These are phyloP conservation scores for Boloria selene DNA, from an alignment of 2,888 invertebrate species.

Conservation along the genomic window DNA sequence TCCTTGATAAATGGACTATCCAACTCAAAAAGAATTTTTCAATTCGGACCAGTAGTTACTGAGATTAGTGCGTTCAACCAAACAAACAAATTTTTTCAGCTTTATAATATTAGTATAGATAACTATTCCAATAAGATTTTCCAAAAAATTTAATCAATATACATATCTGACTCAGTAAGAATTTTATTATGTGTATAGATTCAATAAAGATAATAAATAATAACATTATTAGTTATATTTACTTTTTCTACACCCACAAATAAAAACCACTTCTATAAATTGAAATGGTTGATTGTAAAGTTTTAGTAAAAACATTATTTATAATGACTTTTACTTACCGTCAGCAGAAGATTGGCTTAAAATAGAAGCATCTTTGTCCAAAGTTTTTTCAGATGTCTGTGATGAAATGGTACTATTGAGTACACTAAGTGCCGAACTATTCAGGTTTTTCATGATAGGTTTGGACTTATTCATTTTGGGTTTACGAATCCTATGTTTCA, in stretches of 20 bases:
- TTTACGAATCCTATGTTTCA: constrained; percentile 84
- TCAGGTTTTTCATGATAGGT: constrained; percentile 43
- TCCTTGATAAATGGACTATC: too few relatives aligned
- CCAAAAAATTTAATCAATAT: too few relatives aligned
- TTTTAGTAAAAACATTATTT: neutral
- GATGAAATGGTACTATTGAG: constrained; percentile 41
- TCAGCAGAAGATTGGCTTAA: constrained; percentile 58
- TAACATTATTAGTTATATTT: too few relatives aligned
- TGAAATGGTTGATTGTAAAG: neutral
- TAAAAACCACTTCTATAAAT: neutral
- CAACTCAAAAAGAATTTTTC: too few relatives aligned
- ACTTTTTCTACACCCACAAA: neutral
- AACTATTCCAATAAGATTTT: too few relatives aligned
- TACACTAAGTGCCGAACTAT: constrained; percentile 40
- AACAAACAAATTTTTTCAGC: too few relatives aligned
- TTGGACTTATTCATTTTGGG: constrained; percentile 78
- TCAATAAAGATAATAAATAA: too few relatives aligned
- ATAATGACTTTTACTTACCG: constrained; percentile 54
- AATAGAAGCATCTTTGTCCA: constrained; percentile 43
- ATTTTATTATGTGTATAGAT: too few relatives aligned
- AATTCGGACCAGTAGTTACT: too few relatives aligned
- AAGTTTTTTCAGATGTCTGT: constrained; percentile 43
- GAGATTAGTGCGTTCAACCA: too few relatives aligned
- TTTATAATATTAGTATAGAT: too few relatives aligned
- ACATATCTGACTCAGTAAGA: too few relatives aligned